Conservation (phyloP, 2,797 vertebrate genomes). For the Sebastes steindachneri region DNA sequence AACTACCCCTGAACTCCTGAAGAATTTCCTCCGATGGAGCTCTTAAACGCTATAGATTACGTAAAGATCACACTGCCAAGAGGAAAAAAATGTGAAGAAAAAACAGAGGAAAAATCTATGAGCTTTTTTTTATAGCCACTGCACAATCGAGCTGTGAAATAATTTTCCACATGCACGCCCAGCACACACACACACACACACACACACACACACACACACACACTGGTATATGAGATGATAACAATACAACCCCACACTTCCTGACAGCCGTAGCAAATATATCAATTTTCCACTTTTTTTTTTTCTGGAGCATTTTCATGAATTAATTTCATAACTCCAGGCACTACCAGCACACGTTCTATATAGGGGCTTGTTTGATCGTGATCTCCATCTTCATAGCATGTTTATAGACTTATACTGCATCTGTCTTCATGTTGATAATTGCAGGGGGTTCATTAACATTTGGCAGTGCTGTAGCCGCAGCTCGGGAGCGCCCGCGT, state of each 20-base stretch:
- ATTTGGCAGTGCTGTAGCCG: slow-evolving; percentile 2
- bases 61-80: background rate
- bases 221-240: slow-evolving; percentile 2
- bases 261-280: slow-evolving; percentile 45
- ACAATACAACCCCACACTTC: slow-evolving; percentile 12
- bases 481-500: background rate
- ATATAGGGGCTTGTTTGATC: slow-evolving; percentile 6
- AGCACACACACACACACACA: background rate
- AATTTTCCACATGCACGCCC: slow-evolving; percentile 27
- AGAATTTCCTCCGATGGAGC: background rate
- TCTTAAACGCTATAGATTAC: slow-evolving; percentile 1
- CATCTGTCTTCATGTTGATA: slow-evolving; percentile 16
- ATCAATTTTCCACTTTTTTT: slow-evolving; percentile 49
- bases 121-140: slow-evolving; percentile 9
- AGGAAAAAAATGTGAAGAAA: background rate
- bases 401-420: background rate
- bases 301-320: slow-evolving; percentile 17
- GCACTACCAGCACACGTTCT: background rate
- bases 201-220: background rate
- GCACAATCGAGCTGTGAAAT: slow-evolving; percentile 24
- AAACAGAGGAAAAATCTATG: background rate
- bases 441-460: slow-evolving; percentile 34
- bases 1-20: background rate
- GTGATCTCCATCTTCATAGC: slow-evolving; percentile 1
- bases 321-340: slow-evolving; percentile 36